Evolutionary conservation across 2,888 invertebrate species (phyloP).

Genomic region (Athalia rosae): DNA sequence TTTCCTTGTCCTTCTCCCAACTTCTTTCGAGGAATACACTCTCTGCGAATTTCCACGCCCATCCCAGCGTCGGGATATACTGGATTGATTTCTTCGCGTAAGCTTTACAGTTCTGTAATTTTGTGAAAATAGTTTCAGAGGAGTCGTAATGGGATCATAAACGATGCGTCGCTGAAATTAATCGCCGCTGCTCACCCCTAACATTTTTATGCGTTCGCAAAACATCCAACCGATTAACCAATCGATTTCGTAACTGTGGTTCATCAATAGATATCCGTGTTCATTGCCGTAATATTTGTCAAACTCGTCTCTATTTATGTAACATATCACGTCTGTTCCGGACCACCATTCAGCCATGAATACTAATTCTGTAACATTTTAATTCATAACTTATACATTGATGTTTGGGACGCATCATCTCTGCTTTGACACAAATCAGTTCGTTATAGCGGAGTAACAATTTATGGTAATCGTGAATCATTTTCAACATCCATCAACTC

Average conservation of each 20-base stretch:
- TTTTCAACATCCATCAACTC: too few species aligned
- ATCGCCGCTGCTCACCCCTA: slow-evolving; percentile 82
- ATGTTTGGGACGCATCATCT: too few species aligned
- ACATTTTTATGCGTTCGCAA: slow-evolving; percentile 85
- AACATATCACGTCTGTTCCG: slow-evolving; percentile 82
- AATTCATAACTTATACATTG: slow-evolving; percentile 46
- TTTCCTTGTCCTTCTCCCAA: slow-evolving; percentile 92
- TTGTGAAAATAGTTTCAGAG: slow-evolving; percentile 7
- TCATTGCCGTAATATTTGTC: slow-evolving; percentile 90
- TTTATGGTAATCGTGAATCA: too few species aligned
- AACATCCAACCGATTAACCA: slow-evolving; percentile 97
- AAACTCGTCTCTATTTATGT: slow-evolving; percentile 86
- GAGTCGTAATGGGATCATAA: slow-evolving; percentile 3
- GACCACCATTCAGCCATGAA: slow-evolving; percentile 97
- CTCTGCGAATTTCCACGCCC: slow-evolving; percentile 98
- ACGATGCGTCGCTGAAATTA: slow-evolving; percentile 1
- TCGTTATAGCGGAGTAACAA: too few species aligned
- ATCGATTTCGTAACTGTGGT: slow-evolving; percentile 96
- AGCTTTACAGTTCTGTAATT: slow-evolving; percentile 91
- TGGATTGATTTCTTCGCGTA: slow-evolving; percentile 95
- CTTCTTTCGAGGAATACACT: slow-evolving; percentile 94
- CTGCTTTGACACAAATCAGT: background rate
- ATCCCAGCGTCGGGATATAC: slow-evolving; percentile 94
- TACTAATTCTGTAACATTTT: slow-evolving; percentile 84
- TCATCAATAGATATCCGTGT: slow-evolving; percentile 93